These are phyloP conservation scores for Ammodramus savannarum DNA, from an alignment of 2,113 vertebrate species.

Conservation along the genomic window DNA sequence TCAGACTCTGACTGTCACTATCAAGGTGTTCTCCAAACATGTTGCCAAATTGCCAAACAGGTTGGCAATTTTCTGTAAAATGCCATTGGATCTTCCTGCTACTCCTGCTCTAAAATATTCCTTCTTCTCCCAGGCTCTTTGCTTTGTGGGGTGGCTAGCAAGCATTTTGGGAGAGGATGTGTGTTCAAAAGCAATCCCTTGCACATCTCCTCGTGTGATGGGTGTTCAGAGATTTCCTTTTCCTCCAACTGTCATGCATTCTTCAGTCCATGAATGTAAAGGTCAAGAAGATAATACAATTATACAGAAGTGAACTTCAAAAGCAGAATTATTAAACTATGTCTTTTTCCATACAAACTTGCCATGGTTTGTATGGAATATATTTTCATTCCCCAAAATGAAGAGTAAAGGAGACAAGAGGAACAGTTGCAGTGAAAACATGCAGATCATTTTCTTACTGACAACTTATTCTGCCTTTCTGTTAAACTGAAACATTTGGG, in stretches of 20 bases:
- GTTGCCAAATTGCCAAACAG: background rate
- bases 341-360: background rate
- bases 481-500: background rate
- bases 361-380: background rate
- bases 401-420: background rate
- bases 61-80: background rate
- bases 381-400: background rate
- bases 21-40: background rate
- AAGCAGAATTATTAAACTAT: background rate
- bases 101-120: background rate
- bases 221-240: background rate
- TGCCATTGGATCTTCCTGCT: background rate
- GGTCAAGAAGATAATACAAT: background rate
- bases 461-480: background rate
- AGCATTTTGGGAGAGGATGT: background rate
- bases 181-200: background rate
- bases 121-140: background rate
- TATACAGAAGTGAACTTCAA: background rate
- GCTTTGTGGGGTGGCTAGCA: background rate
- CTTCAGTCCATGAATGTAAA: background rate
- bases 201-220: background rate
- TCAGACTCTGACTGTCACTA: background rate
- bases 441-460: background rate
- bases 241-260: background rate
- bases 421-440: background rate